phyloP scores from a whole-genome alignment of 2,113 vertebrate genomes.

The Platichthys stellatus region DNA sequence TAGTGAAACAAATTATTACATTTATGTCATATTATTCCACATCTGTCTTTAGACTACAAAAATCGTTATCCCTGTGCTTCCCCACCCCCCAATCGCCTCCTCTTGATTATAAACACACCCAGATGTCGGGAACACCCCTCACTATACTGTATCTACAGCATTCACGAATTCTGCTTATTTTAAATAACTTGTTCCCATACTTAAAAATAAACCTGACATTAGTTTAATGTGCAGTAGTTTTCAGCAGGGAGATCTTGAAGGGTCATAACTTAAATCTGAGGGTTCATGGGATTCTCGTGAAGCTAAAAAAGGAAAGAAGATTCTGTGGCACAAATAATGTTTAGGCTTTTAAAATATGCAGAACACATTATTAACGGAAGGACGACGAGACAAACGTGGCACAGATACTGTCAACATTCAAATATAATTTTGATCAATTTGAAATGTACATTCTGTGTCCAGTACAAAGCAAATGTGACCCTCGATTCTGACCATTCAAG shows the following conservation, averaged over 20 bases:
- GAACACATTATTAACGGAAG: too few species aligned
- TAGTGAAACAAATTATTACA: conserved; percentile 99
- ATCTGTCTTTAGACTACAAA: conserved; percentile 89
- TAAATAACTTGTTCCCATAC: not conserved
- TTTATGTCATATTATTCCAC: conserved; percentile 99
- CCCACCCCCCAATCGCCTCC: conserved; percentile 35
- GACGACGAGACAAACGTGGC: too few species aligned
- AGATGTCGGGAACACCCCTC: not conserved
- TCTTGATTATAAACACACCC: conserved; percentile 5
- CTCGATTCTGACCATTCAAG: too few species aligned
- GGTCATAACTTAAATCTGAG: too few species aligned
- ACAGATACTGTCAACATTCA: too few species aligned
- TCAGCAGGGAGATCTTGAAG: not conserved
- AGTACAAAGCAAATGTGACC: too few species aligned
- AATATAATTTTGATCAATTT: too few species aligned
- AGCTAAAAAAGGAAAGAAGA: not conserved
- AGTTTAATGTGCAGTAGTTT: not conserved
- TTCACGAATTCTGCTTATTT: not conserved
- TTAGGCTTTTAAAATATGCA: not conserved
- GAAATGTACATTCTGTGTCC: too few species aligned
- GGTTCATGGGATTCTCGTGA: not conserved
- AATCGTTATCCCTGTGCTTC: conserved; percentile 81
- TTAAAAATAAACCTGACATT: not conserved
- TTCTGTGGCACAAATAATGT: not conserved
- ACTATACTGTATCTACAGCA: not conserved